Conservation (phyloP, 2,113 vertebrate genomes). For the Carassius gibelio region DNA sequence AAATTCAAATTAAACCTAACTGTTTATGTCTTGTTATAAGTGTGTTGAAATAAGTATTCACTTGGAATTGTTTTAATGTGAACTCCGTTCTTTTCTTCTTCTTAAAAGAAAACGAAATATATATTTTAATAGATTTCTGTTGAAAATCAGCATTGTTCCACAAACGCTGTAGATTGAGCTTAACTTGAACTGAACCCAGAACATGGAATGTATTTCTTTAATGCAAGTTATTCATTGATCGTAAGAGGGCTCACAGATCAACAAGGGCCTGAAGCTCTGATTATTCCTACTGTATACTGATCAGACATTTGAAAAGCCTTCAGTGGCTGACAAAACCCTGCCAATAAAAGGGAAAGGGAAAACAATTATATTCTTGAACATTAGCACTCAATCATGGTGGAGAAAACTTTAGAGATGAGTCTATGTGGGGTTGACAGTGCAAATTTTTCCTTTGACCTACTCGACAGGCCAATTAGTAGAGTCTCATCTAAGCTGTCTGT, state of each 20-base stretch:
- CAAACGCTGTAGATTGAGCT: background rate
- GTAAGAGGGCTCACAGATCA: background rate
- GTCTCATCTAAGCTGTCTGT: slow-evolving; percentile 10
- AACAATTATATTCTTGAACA: background rate
- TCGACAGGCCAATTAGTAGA: slow-evolving; percentile 35
- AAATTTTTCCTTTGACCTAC: slow-evolving; percentile 22
- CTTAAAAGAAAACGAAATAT: background rate
- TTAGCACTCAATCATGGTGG: background rate
- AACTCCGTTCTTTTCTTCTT: background rate
- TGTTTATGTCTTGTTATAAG: background rate
- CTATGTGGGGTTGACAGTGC: slow-evolving; percentile 3
- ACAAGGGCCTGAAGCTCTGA: background rate
- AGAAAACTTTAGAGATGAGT: background rate
- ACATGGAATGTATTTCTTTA: background rate
- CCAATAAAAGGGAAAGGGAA: background rate
- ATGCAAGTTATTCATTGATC: background rate
- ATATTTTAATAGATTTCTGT: background rate
- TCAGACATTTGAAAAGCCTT: background rate
- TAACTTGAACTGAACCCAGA: background rate
- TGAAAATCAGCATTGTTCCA: background rate
- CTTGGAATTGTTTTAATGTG: background rate
- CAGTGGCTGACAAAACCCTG: background rate
- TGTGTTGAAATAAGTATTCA: background rate
- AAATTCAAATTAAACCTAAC: background rate
- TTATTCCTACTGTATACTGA: background rate